A percentile compares a stretch with the other conserved stretches of the same genome.
Conservation (phyloP, 2,113 vertebrate species). For the Tragelaphus strepsiceros region DNA sequence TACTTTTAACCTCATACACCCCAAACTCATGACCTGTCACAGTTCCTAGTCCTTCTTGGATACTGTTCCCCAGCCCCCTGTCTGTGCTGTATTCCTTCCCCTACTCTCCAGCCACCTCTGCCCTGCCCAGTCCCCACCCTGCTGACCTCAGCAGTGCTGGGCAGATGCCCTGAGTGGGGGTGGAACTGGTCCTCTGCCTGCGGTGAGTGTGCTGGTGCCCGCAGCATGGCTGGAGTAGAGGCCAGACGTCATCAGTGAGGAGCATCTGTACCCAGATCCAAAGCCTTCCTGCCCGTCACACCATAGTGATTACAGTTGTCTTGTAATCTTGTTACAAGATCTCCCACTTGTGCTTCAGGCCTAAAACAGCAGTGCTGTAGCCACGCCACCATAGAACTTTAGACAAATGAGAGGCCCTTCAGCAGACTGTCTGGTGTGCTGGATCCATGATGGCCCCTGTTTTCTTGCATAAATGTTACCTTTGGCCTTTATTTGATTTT, state of each 20-base stretch:
- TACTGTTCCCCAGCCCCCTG: neutral
- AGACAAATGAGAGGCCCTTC: neutral
- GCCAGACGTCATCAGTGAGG: neutral
- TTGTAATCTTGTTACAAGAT: neutral
- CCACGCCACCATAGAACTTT: fast-evolving
- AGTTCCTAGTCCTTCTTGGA: neutral
- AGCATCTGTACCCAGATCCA: neutral
- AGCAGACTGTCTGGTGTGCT: neutral
- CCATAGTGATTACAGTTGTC: neutral
- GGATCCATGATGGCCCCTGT: neutral
- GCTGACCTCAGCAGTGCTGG: neutral
- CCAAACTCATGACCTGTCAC: neutral
- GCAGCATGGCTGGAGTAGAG: neutral
- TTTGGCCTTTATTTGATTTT: constrained; percentile 10
- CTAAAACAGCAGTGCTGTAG: neutral
- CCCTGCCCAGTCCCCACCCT: neutral
- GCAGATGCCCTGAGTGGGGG: neutral
- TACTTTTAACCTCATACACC: neutral
- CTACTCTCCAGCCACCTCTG: neutral
- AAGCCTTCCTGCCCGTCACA: fast-evolving
- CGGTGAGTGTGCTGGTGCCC: neutral
- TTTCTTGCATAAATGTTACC: neutral
- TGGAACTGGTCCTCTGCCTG: neutral
- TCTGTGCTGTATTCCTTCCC: neutral
- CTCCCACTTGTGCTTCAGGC: neutral